Conservation (phyloP, 2,797 vertebrate species). For the Capromys pilorides region DNA sequence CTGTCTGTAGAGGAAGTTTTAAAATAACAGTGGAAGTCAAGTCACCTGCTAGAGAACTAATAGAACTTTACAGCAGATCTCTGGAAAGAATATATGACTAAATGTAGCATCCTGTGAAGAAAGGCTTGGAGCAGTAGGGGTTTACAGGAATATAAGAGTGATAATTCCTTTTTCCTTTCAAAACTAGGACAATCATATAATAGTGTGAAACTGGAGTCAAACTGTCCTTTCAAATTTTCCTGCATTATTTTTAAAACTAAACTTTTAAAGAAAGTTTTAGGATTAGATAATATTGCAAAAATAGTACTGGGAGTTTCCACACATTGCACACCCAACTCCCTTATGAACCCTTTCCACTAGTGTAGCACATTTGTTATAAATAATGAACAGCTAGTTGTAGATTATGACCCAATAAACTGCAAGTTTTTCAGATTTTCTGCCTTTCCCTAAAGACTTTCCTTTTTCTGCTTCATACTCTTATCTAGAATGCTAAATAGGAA, state of each 20-base stretch:
- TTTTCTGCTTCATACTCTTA: not conserved
- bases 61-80: constrained; percentile 28
- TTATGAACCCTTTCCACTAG: not conserved
- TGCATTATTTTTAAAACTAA: not conserved
- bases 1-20: constrained; percentile 57
- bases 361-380: not conserved
- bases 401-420: not conserved
- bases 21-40: constrained; percentile 62
- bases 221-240: not conserved
- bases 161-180: not conserved
- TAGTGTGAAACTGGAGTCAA: not conserved
- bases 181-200: not conserved
- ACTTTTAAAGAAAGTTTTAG: not conserved
- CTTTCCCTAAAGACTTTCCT: not conserved
- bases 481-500: not conserved
- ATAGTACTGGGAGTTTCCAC: not conserved
- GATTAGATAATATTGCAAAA: not conserved
- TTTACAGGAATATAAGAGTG: not conserved
- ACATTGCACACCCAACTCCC: not conserved
- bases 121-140: not conserved
- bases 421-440: not conserved
- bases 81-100: not conserved
- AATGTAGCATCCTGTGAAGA: not conserved
- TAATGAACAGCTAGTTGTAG: not conserved
- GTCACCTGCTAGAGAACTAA: constrained; percentile 50